A percentile compares a stretch with the other conserved stretches of the same genome.
These are phyloP conservation scores for Ophion slaviceki DNA, from an alignment of 2,888 invertebrate species.

Conservation along the genomic window DNA sequence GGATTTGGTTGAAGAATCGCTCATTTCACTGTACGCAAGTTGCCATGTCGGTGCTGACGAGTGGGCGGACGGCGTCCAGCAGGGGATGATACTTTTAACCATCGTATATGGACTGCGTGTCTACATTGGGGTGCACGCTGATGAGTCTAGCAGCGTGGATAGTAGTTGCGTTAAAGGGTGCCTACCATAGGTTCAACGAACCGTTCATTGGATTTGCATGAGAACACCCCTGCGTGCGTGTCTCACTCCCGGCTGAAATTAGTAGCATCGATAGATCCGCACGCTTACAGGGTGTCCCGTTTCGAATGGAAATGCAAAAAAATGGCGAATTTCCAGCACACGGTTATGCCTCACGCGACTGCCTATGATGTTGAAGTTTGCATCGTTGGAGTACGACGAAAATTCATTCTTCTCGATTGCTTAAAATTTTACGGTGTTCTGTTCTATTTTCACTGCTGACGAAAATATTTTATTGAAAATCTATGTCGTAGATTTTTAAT, in stretches of 20 bases:
- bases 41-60: neutral
- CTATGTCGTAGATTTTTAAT: too few species aligned
- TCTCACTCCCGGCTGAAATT: conserved; percentile 7
- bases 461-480: too few species aligned
- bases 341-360: too few species aligned
- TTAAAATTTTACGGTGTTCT: too few species aligned
- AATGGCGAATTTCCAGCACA: neutral
- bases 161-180: conserved; percentile 51
- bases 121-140: conserved; percentile 8
- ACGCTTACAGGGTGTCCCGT: neutral
- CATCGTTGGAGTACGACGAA: too few species aligned
- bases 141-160: conserved; percentile 25
- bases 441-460: too few species aligned
- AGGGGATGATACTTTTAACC: conserved; percentile 46
- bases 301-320: neutral
- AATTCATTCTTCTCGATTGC: too few species aligned
- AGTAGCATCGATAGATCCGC: conserved; percentile 1
- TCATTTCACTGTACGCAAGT: conserved; percentile 43
- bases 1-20: conserved; percentile 51
- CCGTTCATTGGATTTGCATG: conserved; percentile 58
- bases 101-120: conserved; percentile 7
- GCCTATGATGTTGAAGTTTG: too few species aligned
- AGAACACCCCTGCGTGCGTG: conserved; percentile 34
- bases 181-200: conserved; percentile 37
- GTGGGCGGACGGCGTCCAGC: neutral